Conservation (phyloP, 1,140 invertebrate genomes). For the Cotesia chilonis region DNA sequence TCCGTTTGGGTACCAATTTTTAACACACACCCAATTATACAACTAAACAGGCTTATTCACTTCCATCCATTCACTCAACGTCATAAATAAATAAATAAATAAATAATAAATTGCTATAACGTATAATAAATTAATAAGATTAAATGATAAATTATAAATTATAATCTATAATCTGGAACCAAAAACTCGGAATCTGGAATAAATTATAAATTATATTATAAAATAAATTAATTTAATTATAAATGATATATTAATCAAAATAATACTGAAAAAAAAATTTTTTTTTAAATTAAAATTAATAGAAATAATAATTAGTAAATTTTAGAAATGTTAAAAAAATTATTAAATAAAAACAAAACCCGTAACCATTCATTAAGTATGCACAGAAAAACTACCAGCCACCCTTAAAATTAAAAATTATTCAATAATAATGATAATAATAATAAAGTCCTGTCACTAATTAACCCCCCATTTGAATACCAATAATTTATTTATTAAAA, state of each 20-base stretch:
- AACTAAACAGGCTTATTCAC: conserved; percentile 27
- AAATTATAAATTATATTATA: conserved; percentile 34
- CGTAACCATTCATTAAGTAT: conserved; percentile 51
- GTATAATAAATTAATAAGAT: conserved; percentile 32
- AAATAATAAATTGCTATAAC: not conserved
- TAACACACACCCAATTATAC: conserved; percentile 39
- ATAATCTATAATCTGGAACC: too few species aligned
- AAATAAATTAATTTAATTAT: conserved; percentile 14
- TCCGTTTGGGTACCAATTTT: conserved; percentile 47
- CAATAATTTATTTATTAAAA: conserved; percentile 56
- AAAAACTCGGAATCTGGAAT: not conserved
- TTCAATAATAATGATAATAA: conserved; percentile 47
- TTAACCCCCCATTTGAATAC: conserved; percentile 65
- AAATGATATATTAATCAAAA: not conserved
- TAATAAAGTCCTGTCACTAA: conserved; percentile 44
- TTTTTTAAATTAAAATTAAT: not conserved
- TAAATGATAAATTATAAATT: not conserved
- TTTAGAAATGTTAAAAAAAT: not conserved
- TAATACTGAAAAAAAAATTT: too few species aligned
- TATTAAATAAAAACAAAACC: conserved; percentile 6
- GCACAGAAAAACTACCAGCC: conserved; percentile 42
- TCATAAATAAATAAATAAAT: conserved; percentile 15
- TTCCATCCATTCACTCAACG: conserved; percentile 42
- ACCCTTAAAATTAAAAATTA: conserved; percentile 32
- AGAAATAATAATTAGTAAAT: not conserved